Evolutionary conservation across 2,888 invertebrate genomes (phyloP).

Genomic region (Pammene aurita): DNA sequence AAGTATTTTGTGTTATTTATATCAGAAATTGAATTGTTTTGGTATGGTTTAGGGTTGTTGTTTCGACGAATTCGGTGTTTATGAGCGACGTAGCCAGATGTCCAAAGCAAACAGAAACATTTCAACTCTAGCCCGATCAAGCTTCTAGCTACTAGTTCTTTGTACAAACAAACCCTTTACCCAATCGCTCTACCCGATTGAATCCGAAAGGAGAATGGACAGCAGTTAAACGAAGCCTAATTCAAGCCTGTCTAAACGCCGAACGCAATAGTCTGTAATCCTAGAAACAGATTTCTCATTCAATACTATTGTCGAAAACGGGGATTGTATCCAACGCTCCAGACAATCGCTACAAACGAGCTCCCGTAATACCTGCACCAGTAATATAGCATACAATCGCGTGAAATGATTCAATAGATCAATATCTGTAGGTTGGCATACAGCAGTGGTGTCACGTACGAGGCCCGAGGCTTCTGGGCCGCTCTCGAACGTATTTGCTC

Average conservation of each 20-base stretch:
- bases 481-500: slow-evolving; percentile 49
- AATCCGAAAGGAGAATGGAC: slow-evolving; percentile 20
- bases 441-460: slow-evolving; percentile 59
- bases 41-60: too few species aligned
- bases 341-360: slow-evolving; percentile 43
- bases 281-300: slow-evolving; percentile 32
- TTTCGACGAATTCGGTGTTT: too few species aligned
- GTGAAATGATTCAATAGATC: slow-evolving; percentile 64
- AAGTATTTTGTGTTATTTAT: too few species aligned
- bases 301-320: slow-evolving; percentile 35
- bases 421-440: slow-evolving; percentile 52
- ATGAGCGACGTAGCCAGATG: background rate
- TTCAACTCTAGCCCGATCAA: background rate
- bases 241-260: slow-evolving; percentile 15
- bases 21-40: too few species aligned
- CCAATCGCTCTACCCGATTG: slow-evolving; percentile 3
- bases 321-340: slow-evolving; percentile 33
- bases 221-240: slow-evolving; percentile 15
- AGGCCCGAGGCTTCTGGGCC: slow-evolving; percentile 44
- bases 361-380: slow-evolving; percentile 45
- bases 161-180: slow-evolving; percentile 11
- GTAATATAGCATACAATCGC: slow-evolving; percentile 57
- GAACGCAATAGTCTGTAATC: slow-evolving; percentile 24
- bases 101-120: slow-evolving; percentile 5
- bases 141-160: background rate